Conservation (phyloP, 2,888 invertebrate genomes). For the Cheilosia grossa region DNA sequence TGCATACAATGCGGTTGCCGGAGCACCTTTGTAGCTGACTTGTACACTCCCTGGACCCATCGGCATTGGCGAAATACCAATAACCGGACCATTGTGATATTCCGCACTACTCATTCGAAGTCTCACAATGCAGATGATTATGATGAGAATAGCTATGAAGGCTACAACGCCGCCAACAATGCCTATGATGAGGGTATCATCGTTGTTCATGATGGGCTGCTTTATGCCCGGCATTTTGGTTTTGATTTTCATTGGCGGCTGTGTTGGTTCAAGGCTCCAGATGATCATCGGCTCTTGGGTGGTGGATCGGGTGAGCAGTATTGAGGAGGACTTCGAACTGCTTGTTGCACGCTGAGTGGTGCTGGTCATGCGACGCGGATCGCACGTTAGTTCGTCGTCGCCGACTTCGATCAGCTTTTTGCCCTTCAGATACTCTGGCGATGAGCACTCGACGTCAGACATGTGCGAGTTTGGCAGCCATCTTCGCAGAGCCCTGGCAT, state of each 20-base stretch:
- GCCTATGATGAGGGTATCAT: constrained; percentile 97
- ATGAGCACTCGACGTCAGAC: constrained; percentile 86
- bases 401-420: constrained; percentile 89
- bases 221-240: constrained; percentile 85
- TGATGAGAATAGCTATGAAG: constrained; percentile 93
- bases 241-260: constrained; percentile 85
- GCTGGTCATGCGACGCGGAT: constrained; percentile 85
- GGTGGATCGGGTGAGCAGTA: constrained; percentile 85
- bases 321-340: constrained; percentile 79
- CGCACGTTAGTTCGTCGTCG: constrained; percentile 92
- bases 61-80: constrained; percentile 84
- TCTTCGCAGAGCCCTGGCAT: constrained; percentile 89
- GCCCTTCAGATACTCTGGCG: constrained; percentile 88
- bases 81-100: constrained; percentile 88
- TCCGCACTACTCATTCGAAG: constrained; percentile 88
- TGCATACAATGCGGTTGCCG: constrained; percentile 84
- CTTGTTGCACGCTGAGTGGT: constrained; percentile 78
- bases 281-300: constrained; percentile 94
- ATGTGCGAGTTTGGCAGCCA: constrained; percentile 89
- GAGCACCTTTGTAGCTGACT: constrained; percentile 84
- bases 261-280: constrained; percentile 92
- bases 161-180: constrained; percentile 96
- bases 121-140: constrained; percentile 94
- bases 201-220: constrained; percentile 89
- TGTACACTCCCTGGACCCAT: constrained; percentile 86